phyloP scores from a whole-genome alignment of 1,140 invertebrate species.

The Argopecten irradians region DNA sequence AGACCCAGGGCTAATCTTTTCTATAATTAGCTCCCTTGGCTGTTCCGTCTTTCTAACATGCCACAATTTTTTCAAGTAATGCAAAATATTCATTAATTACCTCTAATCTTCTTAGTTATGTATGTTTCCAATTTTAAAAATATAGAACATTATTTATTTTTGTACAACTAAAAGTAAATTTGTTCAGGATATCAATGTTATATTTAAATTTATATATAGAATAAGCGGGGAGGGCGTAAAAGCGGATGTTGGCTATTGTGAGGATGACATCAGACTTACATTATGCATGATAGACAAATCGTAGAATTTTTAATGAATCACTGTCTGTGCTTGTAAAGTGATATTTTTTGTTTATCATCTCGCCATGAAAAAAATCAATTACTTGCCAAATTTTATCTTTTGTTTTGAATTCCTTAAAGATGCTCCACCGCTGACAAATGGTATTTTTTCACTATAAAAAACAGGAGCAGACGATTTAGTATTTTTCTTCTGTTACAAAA shows the following conservation, averaged over 20 bases:
- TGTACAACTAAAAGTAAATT: neutral
- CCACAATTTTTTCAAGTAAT: neutral
- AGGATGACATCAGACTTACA: constrained; percentile 12
- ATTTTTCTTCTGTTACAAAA: no score
- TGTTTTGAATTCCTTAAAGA: no score
- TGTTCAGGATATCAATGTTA: no score
- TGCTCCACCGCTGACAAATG: no score
- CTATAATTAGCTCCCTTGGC: constrained; percentile 42
- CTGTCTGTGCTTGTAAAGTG: neutral
- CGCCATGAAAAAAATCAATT: no score
- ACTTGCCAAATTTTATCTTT: no score
- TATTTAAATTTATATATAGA: neutral
- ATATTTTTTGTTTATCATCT: no score
- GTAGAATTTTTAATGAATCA: neutral
- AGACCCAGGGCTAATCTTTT: constrained; percentile 8
- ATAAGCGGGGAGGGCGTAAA: neutral
- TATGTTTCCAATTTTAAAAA: neutral
- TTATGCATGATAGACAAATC: constrained; percentile 11
- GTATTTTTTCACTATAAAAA: no score
- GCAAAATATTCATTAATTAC: neutral
- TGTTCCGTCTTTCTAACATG: constrained; percentile 18
- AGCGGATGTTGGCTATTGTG: neutral
- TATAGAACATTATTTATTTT: neutral
- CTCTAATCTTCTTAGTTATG: neutral
- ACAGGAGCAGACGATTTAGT: no score